A percentile compares a stretch with the other conserved stretches of the same genome.
Evolutionary conservation across 2,113 vertebrate genomes (phyloP).

Genomic region (Nyctereutes procyonoides): DNA sequence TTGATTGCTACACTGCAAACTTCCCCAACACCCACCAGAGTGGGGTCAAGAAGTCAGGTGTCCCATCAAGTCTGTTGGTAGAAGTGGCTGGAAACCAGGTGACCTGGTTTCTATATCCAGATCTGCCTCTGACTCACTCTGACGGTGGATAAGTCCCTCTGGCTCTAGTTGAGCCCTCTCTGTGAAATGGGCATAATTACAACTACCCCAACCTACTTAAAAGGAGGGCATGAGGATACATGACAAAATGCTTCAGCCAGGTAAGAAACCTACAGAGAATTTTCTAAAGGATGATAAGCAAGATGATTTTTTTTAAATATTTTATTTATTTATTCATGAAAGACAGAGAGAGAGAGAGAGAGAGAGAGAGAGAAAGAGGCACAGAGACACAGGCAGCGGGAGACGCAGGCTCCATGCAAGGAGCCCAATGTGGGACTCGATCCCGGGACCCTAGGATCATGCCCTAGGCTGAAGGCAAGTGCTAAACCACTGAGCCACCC

Average conservation of each 20-base stretch:
- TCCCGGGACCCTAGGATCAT: no score
- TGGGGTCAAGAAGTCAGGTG: not conserved
- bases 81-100: not conserved
- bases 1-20: not conserved
- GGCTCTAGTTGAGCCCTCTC: not conserved
- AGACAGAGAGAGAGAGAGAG: no score
- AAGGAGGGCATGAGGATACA: not conserved
- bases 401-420: no score
- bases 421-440: no score
- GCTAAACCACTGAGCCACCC: no score
- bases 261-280: not conserved
- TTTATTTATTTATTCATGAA: no score
- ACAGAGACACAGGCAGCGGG: no score
- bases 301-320: no score
- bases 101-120: slow-evolving; percentile 57
- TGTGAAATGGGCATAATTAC: not conserved
- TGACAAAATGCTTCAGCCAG: not conserved
- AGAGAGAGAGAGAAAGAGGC: no score
- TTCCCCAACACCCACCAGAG: not conserved
- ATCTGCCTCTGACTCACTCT: slow-evolving; percentile 41
- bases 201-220: not conserved
- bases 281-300: not conserved
- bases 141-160: not conserved
- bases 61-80: not conserved
- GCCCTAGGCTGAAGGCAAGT: no score